These are phyloP conservation scores for Petaurus breviceps DNA, from an alignment of 2,113 vertebrate genomes.

Conservation along the genomic window DNA sequence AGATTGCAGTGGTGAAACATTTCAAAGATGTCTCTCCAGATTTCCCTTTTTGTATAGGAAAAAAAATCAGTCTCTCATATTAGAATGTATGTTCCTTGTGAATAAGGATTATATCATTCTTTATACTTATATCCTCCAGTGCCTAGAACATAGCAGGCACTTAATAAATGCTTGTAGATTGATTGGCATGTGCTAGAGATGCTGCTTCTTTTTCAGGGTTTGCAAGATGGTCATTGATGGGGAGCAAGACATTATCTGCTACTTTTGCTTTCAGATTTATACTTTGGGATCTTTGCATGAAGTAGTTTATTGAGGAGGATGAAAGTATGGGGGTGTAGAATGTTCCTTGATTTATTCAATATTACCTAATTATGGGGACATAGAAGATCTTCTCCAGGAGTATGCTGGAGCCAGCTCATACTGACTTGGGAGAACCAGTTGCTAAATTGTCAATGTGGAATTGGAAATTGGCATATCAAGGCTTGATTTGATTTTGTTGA, in stretches of 20 bases:
- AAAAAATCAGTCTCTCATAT: background rate
- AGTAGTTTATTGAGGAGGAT: background rate
- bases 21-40: background rate
- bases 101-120: background rate
- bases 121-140: background rate
- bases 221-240: background rate
- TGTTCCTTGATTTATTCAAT: background rate
- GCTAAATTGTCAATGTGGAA: background rate
- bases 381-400: background rate
- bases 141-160: background rate
- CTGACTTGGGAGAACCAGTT: background rate
- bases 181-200: background rate
- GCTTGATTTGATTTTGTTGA: background rate
- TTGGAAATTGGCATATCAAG: background rate
- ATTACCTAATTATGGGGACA: background rate
- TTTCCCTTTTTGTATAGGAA: background rate
- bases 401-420: background rate
- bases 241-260: background rate
- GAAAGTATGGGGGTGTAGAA: background rate
- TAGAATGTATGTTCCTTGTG: background rate
- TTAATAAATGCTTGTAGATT: background rate
- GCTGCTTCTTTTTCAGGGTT: background rate
- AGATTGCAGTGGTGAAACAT: background rate
- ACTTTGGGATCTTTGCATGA: background rate
- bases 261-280: background rate